Evolutionary conservation across 37 sponge, comb jelly and placozoan species (phyloP), one percentile per base, ranked within the genome.

Genomic region (Crambe crambe): DNA sequence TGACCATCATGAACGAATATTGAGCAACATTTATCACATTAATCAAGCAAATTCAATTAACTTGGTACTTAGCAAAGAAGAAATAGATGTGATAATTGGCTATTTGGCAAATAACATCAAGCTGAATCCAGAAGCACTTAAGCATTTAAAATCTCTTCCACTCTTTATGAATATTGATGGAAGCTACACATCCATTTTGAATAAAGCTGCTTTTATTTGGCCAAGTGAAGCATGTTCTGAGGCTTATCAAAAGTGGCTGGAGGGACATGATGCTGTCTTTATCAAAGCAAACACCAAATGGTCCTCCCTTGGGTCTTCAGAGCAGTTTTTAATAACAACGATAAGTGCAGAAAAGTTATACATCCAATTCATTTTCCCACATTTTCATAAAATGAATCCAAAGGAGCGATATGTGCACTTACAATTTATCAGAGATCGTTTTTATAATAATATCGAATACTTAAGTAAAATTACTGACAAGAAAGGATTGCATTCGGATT

Each of bases 141-240:
- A 80, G 1, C 15, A 30, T 2, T 9, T 87, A 5, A 75, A 81
- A 34, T 63, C 56, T 4, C 61, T 88, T 2, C 89, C 89, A 72
- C 23, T 88, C 2, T 88, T 82, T 73, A 56, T 63, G 25, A 71
- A 65, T 32, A 63, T 88, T 21, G 56, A 59, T 54, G 83, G 83
- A 8, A 26, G 8, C 5, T 51, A 76, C 22, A 71, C 42, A 63
- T 0, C 66, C n/a, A 20, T 78, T 42, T 9, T 1, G 18, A 74
- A 58, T 38, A 57, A 51, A 37, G 35, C 25, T 47, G 83, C 76
- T 0, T 88, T 35, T 23, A 62, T 71, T 6, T 88, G 89, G 89
- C 78, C 78, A 1, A 73, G 47, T 6, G 29, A n/a, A n/a, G n/a
- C 47, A 3, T 78, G 67, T 37, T 44, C 23, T 3, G 54, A 35